Percentiles rank a stretch among this genome's conserved stretches.
Evolutionary conservation across 1,140 invertebrate species (phyloP).

Genomic region (Ridgeia piscesae): DNA sequence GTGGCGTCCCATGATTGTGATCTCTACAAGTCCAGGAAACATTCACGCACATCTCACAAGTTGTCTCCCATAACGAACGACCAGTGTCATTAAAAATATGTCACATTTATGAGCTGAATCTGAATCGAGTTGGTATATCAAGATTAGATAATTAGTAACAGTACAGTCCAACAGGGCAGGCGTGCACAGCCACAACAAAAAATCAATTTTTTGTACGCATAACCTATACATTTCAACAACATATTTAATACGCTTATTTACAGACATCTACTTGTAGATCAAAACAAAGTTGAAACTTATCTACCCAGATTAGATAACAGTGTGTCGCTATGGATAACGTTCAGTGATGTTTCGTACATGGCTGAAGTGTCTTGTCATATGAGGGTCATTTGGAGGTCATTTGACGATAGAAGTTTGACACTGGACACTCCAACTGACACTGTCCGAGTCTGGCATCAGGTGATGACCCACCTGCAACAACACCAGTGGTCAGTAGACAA

Average conservation of each 20-base stretch:
- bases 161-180: background rate
- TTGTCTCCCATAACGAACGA: background rate
- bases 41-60: background rate
- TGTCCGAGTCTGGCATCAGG: conserved; percentile 44
- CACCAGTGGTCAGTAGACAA: background rate
- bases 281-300: background rate
- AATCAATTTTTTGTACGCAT: too few relatives aligned
- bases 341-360: too few relatives aligned
- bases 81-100: background rate
- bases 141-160: background rate
- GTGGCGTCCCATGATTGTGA: background rate
- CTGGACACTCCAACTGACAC: conserved; percentile 40
- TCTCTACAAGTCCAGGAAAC: background rate
- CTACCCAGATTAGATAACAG: background rate
- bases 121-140: background rate
- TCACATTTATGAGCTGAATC: background rate
- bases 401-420: conserved; percentile 30
- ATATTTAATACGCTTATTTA: background rate
- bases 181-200: background rate
- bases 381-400: background rate
- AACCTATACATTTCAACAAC: too few relatives aligned
- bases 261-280: background rate
- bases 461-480: conserved; percentile 45
- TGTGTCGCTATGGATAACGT: background rate
- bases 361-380: too few relatives aligned